Percentiles rank a stretch among this genome's conserved stretches.
Evolutionary conservation across 53 echinoderm and acorn worm genomes (phyloP).

Genomic region (Echinometra lucunter): DNA sequence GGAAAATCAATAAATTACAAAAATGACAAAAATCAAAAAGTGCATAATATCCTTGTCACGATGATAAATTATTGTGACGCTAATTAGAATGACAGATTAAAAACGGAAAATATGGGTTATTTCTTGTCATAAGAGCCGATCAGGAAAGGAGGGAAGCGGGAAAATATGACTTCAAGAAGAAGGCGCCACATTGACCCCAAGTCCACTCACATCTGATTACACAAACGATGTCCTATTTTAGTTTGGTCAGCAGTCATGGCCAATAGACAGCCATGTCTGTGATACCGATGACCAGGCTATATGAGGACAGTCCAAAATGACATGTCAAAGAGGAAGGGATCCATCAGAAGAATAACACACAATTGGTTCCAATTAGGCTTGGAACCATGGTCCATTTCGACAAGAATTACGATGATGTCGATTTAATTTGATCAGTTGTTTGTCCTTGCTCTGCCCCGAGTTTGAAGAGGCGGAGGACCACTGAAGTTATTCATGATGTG

Average conservation of each 20-base stretch:
- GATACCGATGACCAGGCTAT: conserved; percentile 43
- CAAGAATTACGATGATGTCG: background rate
- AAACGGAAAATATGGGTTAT: background rate
- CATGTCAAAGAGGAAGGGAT: conserved; percentile 7
- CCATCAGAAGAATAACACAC: conserved; percentile 46
- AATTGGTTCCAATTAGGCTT: conserved; percentile 56
- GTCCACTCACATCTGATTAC: conserved; percentile 13
- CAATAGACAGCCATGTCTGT: conserved; percentile 36
- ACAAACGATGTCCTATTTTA: conserved; percentile 11
- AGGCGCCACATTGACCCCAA: conserved; percentile 42
- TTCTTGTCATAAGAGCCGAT: background rate
- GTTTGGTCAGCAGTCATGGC: conserved; percentile 25
- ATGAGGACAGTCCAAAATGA: background rate
- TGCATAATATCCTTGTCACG: background rate
- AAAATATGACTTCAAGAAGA: background rate
- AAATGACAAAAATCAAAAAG: background rate
- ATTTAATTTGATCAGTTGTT: conserved; percentile 43
- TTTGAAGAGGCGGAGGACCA: background rate
- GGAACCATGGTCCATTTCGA: conserved; percentile 58
- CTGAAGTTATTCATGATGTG: background rate
- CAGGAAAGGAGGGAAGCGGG: background rate
- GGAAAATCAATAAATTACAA: background rate
- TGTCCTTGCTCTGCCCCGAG: background rate
- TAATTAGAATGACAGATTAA: background rate
- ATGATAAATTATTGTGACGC: background rate